Evolutionary conservation across 2,113 vertebrate species (phyloP), one percentile per base, ranked within the genome.

Genomic region (Petrocephalus zakoni): DNA sequence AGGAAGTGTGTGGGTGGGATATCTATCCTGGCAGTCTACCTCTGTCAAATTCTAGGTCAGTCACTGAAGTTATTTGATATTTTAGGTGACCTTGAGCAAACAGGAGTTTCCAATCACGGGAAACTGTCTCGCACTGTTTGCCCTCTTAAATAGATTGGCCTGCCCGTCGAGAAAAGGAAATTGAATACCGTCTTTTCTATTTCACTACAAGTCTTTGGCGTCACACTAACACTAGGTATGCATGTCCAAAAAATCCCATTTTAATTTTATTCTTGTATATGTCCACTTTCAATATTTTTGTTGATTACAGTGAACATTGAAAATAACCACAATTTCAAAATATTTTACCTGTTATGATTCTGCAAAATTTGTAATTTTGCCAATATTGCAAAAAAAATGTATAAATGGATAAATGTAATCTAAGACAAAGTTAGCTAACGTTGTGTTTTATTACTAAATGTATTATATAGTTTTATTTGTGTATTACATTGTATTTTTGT

Each of bases 31-130:
- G 49, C 84, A 85, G 51, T 85, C 13, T 55, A 51, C 46, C 81
- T 83, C 42, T 84, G 81, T 84, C 47, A 64, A 10, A 52, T 87
- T 51, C 9, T 51, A 75, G 46, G 87, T 72, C 46, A 34, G n/a
- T 87, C 87, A 52, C 46, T 87, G 64, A 25, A 87, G 55, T 51
- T 87, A 87, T 87, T 87, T 72, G 61, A 75, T 75, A 75, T 72
- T 34, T 68, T n/a, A 64, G 47, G n/a, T 68, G 87, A 72, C 87
- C 87, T 51, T 87, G 53, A 87, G 58, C 22, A 68, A 47, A 87
- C 25, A 51, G 10, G 22, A 87, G 75, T 75, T 87, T 47, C 47
- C 61, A 75, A 42, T 72, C 87, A 52, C 61, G 25, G 87, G 22
- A 75, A 87, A 68, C 42, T 34, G 56, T 15, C 56, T 51, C 42